A percentile compares a stretch with the other conserved stretches of the same genome.
These are phyloP conservation scores for Gymnoscopelus braueri DNA, from an alignment of 2,797 vertebrate genomes.

Conservation along the genomic window DNA sequence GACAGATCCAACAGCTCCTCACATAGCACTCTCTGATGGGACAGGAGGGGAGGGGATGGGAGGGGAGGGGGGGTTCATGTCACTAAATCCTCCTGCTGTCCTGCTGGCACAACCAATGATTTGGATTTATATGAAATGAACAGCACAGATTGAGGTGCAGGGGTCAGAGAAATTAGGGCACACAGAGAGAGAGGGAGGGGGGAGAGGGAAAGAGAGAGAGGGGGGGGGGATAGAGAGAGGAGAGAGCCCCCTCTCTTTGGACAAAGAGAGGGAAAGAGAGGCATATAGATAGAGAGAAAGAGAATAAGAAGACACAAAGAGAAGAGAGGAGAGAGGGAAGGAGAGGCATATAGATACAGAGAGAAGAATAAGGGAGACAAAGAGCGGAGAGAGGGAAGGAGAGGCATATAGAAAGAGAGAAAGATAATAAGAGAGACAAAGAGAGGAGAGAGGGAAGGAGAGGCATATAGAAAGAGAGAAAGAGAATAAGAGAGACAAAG, in stretches of 20 bases:
- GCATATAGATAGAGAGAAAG: background rate
- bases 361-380: background rate
- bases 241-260: too few relatives aligned
- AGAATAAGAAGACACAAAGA: background rate
- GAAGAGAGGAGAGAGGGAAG: background rate
- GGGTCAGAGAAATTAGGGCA: background rate
- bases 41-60: background rate
- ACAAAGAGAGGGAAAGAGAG: too few relatives aligned
- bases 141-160: conserved; percentile 12
- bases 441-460: background rate
- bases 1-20: conserved; percentile 85
- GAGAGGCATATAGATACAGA: background rate
- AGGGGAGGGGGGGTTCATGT: conserved; percentile 42
- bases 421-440: background rate
- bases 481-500: background rate
- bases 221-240: background rate
- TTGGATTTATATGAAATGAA: conserved; percentile 63
- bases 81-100: conserved; percentile 34
- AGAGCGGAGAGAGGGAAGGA: too few relatives aligned
- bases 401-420: background rate
- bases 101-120: conserved; percentile 41
- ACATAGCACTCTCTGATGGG: conserved; percentile 66
- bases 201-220: background rate
- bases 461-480: background rate
- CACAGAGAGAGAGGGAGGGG: background rate